Evolutionary conservation across 2,888 invertebrate genomes (phyloP), one percentile per base, ranked within the genome.

Genomic region (Drosophila flavopinicola): DNA sequence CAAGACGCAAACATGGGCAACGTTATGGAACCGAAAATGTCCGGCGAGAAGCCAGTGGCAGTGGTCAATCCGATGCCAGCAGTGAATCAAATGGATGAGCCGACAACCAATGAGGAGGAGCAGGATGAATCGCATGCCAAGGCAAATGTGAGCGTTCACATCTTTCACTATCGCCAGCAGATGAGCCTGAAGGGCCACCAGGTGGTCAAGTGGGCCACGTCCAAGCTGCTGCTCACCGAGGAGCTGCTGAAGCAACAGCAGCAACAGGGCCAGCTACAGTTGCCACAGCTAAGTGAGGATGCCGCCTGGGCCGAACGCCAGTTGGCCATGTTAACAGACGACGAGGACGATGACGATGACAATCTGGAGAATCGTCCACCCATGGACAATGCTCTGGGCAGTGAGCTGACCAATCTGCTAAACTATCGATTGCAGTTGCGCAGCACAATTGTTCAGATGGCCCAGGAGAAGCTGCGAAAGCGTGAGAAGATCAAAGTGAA

Each of bases 161-260:
- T 88, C n/a, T 89, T 75, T 24, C 58, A 61, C 1, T 89, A 88
- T 52, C 78, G 80, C 13, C 78, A 88, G 52, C 66, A 80, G 38
- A 66, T 89, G 11, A 44, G 61, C 0, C 45, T 32, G 1, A 88
- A 80, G 39, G 49, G 75, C 0, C 67, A 79, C 2, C 78, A 87
- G 3, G 9, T 75, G 7, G 56, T 85, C 10, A 85, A 78, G 47
- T 88, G 87, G 88, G 85, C 83, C 24, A 57, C 70, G 0, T 63
- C 82, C 4, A 88, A 88, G 54, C 38, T 88, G 25, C 39, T 76
- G 1, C 75, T 88, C 3, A 88, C 88, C 37, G 89, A 88, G 39
- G 76, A 88, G 52, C 59, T 88, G 27, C 75, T 88, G 0, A 86
- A 80, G 49, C 56, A 59, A 3, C 11, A n/a, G 4, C 29, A 27